Conservation (phyloP, 2,113 vertebrate species). For the Stomatorhinus ivindoensis region DNA sequence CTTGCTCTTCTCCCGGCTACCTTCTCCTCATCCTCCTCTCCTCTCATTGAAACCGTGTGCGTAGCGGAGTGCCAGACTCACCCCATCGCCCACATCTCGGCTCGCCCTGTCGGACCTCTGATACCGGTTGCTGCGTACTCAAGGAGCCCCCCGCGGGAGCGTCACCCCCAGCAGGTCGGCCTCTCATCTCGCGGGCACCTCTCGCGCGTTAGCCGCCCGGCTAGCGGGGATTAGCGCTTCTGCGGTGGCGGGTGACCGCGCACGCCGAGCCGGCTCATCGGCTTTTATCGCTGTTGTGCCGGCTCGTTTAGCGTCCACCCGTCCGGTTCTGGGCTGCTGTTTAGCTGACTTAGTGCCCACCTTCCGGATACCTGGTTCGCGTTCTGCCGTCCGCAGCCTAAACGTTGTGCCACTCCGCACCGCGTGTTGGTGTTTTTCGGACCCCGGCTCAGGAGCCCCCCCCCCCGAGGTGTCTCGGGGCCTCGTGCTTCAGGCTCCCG, state of each 20-base stretch:
- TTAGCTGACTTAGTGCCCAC: neutral
- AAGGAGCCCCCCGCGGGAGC: neutral
- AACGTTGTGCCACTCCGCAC: neutral
- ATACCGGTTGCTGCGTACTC: neutral
- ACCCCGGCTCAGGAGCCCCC: neutral
- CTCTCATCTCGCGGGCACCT: neutral
- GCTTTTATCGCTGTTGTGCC: neutral
- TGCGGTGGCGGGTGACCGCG: neutral
- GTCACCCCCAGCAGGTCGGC: neutral
- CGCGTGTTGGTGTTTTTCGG: neutral
- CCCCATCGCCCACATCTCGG: neutral
- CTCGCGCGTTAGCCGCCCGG: neutral
- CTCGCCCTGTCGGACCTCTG: neutral
- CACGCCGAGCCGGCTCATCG: neutral
- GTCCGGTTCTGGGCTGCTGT: neutral
- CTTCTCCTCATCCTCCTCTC: neutral
- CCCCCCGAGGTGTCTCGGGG: neutral
- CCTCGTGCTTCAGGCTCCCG: neutral
- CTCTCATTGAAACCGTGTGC: neutral
- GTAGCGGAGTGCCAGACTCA: neutral
- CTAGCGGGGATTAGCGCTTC: neutral
- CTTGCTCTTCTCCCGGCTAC: neutral
- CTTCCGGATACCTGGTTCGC: neutral
- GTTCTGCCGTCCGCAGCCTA: neutral
- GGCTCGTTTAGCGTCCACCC: neutral